Evolutionary conservation across 2,888 invertebrate species (phyloP), one percentile per base, ranked within the genome.

Genomic region (Leucophora obtusa): DNA sequence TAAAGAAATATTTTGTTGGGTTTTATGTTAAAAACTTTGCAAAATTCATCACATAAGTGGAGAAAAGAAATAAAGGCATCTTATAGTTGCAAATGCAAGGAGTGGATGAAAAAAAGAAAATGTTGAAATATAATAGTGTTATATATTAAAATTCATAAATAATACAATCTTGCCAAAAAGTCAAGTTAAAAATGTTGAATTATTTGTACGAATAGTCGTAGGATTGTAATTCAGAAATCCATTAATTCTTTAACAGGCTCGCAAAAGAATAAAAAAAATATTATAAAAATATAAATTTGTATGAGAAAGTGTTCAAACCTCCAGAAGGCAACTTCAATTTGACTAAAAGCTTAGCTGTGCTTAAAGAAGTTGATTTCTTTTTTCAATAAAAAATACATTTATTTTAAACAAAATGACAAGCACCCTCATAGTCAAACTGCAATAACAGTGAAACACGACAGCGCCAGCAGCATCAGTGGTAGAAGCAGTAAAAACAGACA

Each of bases 291-390:
- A 5, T 51, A 28, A n/a, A n/a, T n/a, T n/a, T 53, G 43, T 18
- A 47, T 1, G n/a, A 50, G n/a, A 59, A 47, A 60, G 10, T 53
- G 62, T 63, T 59, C 38, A 59, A 63, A 59, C 10, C 59, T 56
- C 51, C 54, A n/a, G 28, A 54, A 70, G 35, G 62, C 35, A 50
- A 63, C 63, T 78, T 70, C 68, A 82, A 80, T 82, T 79, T 79
- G 43, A 66, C 75, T 80, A 75, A 80, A 73, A 82, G 78, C 70
- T 74, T 79, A 71, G 50, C 65, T 54, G 18, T 24, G 51, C 69
- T 79, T 74, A 56, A 60, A 65, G 54, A 15, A 66, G 38, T 51
- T 53, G 4, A 21, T 24, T 54, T n/a, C 28, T 18, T 9, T 38
- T 56, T 72, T 47, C 17, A 51, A 24, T 15, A 21, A 60, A 43